Evolutionary conservation across 1,140 invertebrate genomes (phyloP), one percentile per base, ranked within the genome.

Genomic region (Tetraneura akinire): DNA sequence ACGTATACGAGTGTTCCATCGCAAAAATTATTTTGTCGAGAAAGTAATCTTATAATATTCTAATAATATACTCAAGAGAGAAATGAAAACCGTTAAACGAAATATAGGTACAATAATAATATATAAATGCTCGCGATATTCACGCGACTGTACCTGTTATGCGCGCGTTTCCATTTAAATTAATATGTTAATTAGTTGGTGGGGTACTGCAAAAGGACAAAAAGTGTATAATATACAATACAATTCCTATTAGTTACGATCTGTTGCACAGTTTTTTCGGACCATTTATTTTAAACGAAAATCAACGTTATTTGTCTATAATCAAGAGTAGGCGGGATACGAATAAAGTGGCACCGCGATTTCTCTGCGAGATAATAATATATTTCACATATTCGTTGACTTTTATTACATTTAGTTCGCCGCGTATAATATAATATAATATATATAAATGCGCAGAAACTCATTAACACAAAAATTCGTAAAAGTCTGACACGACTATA

Each of bases 111-210:
- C n/a, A n/a, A n/a, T n/a, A n/a, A n/a, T n/a, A n/a, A n/a, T n/a
- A n/a, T n/a, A n/a, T n/a, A n/a, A n/a, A n/a, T n/a, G n/a, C n/a
- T n/a, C n/a, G n/a, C n/a, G n/a, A 70, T 71, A 71, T 51, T 51
- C n/a, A 71, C 68, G 26, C 9, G 47, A 11, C n/a, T 21, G 6
- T 16, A 47, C 45, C 23, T 14, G 21, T 18, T 5, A 23, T 16
- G 49, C 23, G 4, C 42, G n/a, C 51, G 57, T 55, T 74, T 74
- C 51, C 68, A 71, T 76, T 76, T 76, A 37, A 76, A 55, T 78
- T 78, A 57, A 78, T 78, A 78, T 78, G 53, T 57, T 78, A 78
- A 78, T 78, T 78, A 78, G 53, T 62, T 76, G 6, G n/a, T n/a
- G n/a, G n/a, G n/a, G n/a, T n/a, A n/a, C n/a, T 16, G 3, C 37